Base-by-base conservation (phyloP, 2,113 vertebrate species). In the Centropus bengalensis region DNA sequence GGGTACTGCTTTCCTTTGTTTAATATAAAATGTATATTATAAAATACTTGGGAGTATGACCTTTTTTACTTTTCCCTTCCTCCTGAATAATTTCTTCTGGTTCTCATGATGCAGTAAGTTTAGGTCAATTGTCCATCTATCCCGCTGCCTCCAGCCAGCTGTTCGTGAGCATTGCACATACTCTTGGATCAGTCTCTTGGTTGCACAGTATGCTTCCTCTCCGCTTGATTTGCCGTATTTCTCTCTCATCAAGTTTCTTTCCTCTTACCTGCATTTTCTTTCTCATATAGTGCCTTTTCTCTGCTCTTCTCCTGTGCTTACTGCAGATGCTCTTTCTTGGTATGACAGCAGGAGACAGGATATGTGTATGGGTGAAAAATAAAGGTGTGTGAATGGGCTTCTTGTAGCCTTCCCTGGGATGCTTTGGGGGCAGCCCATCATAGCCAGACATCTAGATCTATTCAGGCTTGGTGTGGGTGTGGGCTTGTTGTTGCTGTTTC, bases 311-410 rank as follows among this genome's bases (percentile, higher is more conserved):
- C 62, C 51, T 42, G 21, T 0, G 1, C 27, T 80, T 82, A 68
- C 49, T 93, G 23, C 18, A 18, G 19, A 10, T 59, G 62, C 27
- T 68, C 6, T 73, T 82, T 88, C 36, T 60, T 8, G 4, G 68
- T 69, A 56, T 28, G 51, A 38, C 30, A 62, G 44, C n/a, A 64
- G n/a, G 49, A 86, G 82, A 14, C 14, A 69, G 36, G 20, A n/a
- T 0, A 0, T 27, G 13, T 36, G 17, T 63, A 24, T 18, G 47
- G 23, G 28, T 47, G 27, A 81, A 10, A 21, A n/a, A 36, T 32
- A n/a, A 54, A 55, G 9, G 47, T 55, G 60, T 52, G 19, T 47
- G 38, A 36, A 32, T 56, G 33, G 59, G 47, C 60, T 77, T 56
- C 76, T 30, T 82, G 40, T 54, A 44, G 27, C 4, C 4, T 85